Evolutionary conservation across 2,888 invertebrate species (phyloP).

Genomic region (Arge pagana): DNA sequence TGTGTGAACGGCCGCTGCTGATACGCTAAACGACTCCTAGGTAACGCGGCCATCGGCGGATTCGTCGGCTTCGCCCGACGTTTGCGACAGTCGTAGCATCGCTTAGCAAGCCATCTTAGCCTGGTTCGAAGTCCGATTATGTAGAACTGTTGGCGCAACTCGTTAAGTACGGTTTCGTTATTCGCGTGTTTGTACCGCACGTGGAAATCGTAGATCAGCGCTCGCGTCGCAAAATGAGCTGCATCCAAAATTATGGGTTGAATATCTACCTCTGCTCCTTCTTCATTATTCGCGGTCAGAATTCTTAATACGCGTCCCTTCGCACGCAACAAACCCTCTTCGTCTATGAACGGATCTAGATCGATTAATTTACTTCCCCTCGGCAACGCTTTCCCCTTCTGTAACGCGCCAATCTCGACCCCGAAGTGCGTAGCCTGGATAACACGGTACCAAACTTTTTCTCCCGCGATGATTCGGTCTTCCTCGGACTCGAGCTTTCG

Average conservation of each 20-base stretch:
- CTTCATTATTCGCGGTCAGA: too few relatives aligned
- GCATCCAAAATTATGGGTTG: conserved; percentile 33
- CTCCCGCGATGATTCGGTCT: too few relatives aligned
- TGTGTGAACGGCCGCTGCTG: conserved; percentile 5
- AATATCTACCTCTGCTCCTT: too few relatives aligned
- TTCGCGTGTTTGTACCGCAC: conserved; percentile 11
- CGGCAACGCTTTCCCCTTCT: too few relatives aligned
- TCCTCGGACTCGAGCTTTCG: too few relatives aligned
- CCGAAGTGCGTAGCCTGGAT: too few relatives aligned
- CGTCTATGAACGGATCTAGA: too few relatives aligned
- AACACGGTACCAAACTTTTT: too few relatives aligned
- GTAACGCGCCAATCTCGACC: too few relatives aligned
- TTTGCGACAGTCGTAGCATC: conserved; percentile 24
- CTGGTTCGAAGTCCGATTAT: conserved; percentile 23
- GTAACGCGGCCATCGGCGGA: conserved; percentile 23
- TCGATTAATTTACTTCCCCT: too few relatives aligned
- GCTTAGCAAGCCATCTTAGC: conserved; percentile 1
- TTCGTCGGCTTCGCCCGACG: conserved; percentile 11
- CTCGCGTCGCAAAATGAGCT: conserved; percentile 21
- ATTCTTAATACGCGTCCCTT: too few relatives aligned
- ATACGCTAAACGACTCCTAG: background rate
- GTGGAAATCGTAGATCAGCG: conserved; percentile 29
- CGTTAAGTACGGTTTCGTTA: conserved; percentile 23
- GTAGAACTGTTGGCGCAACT: conserved; percentile 24
- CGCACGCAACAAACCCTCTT: too few relatives aligned